Evolutionary conservation across 2,888 invertebrate genomes (phyloP).

Genomic region (Conchocele bisecta): DNA sequence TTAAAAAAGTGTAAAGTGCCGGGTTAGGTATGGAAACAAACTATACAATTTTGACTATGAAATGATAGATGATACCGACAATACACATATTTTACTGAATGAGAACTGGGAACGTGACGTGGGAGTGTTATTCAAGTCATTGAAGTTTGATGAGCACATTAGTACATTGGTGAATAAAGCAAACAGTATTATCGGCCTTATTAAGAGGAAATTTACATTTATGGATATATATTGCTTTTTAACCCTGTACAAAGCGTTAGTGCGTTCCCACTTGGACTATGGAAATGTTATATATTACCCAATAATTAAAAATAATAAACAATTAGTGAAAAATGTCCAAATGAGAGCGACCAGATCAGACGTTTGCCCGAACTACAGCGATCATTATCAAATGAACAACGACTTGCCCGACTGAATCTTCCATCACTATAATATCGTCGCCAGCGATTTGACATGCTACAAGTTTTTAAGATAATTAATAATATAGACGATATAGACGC

Average conservation of each 20-base stretch:
- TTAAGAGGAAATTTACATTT: slow-evolving; percentile 21
- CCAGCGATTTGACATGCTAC: too few relatives aligned
- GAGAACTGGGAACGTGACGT: slow-evolving; percentile 8
- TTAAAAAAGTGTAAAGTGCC: too few relatives aligned
- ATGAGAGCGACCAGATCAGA: slow-evolving; percentile 7
- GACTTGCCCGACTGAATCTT: too few relatives aligned
- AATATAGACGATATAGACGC: too few relatives aligned
- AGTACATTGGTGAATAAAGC: slow-evolving; percentile 11
- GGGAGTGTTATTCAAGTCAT: slow-evolving; percentile 5
- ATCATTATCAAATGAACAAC: too few relatives aligned
- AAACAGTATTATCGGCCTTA: slow-evolving; percentile 17
- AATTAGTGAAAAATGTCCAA: slow-evolving; percentile 9
- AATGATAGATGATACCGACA: slow-evolving; percentile 3
- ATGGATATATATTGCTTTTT: slow-evolving; percentile 23
- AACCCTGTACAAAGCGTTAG: slow-evolving; percentile 16
- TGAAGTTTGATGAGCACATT: slow-evolving; percentile 20
- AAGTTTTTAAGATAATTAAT: too few relatives aligned
- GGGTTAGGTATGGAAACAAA: too few relatives aligned
- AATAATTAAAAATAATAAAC: slow-evolving; percentile 10
- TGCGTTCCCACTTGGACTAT: slow-evolving; percentile 20
- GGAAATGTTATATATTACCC: slow-evolving; percentile 16
- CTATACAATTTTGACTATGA: slow-evolving; percentile 13
- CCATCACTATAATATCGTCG: too few relatives aligned
- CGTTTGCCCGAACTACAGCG: too few relatives aligned
- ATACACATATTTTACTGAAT: background rate